Base-by-base conservation (phyloP, 2,113 vertebrate species). In the Leptodactylus fuscus region DNA sequence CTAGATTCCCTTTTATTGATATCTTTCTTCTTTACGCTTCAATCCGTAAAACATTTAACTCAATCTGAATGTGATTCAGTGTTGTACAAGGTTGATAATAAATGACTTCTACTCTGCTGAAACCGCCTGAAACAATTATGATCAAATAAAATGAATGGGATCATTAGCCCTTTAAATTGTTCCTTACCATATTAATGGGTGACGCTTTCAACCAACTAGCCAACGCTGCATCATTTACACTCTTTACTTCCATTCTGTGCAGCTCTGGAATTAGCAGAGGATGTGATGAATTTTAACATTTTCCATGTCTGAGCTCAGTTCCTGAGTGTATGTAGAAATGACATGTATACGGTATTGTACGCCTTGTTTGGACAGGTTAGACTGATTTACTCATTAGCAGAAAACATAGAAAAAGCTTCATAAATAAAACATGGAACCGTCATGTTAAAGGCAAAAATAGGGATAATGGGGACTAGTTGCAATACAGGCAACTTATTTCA, bases 21-120 rank as follows among this genome's bases (percentile, higher is more conserved):
- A 49, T 75, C 73, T 75, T 75, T 75, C 24, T 29, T 27, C 71
- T 74, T 74, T 48, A 74, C 5, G 71, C 71, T 74, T 29, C 41
- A 74, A 48, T 48, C 44, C 4, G 38, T 74, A 48, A 24, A 74
- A 46, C 24, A 27, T 74, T 74, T 48, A 74, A 46, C 71, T 48
- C 41, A 34, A 78, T 78, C 75, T 55, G 49, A 78, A 53, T 78
- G 75, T 22, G 27, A 77, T 79, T 82, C 87, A 88, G 65, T 85
- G 87, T 87, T 89, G 88, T 87, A 91, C 82, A 81, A 89, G 86
- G 62, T 69, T 73, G 89, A 87, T 87, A 88, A 88, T 91, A 90
- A 89, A 81, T 89, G 90, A 84, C 48, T 89, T 81, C 82, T 88
- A 48, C 74, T 67, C 10, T 83, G 29, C 88, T 67, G 24, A 76